Base-by-base conservation (phyloP, 1,140 invertebrate genomes). In the Anastrepha ludens region DNA sequence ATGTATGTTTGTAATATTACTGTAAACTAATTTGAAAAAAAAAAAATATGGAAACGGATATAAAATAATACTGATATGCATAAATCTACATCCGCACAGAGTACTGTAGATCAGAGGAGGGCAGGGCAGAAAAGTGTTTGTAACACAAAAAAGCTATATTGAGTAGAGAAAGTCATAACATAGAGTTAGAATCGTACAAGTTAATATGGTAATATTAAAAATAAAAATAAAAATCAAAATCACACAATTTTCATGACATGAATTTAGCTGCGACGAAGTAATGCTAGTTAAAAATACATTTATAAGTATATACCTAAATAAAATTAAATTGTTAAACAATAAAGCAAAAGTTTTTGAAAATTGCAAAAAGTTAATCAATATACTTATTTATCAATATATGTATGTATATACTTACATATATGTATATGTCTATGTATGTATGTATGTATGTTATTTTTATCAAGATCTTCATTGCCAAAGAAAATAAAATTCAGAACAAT, bases 381-480 rank as follows among this genome's bases (percentile, higher is more conserved):
- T n/a, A n/a, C n/a, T n/a, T n/a, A n/a, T n/a, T n/a, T n/a, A n/a
- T n/a, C n/a, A n/a, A n/a, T n/a, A n/a, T n/a, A n/a, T n/a, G n/a
- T n/a, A n/a, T n/a, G n/a, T n/a, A n/a, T n/a, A n/a, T n/a, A n/a
- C n/a, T n/a, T n/a, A n/a, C n/a, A n/a, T n/a, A n/a, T n/a, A n/a
- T n/a, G n/a, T n/a, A n/a, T n/a, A n/a, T n/a, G n/a, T n/a, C n/a
- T n/a, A n/a, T n/a, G n/a, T n/a, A n/a, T n/a, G n/a, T n/a, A n/a
- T n/a, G n/a, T n/a, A n/a, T n/a, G n/a, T n/a, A n/a, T n/a, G n/a
- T n/a, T n/a, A 67, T n/a, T n/a, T n/a, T n/a, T n/a, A n/a, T 74
- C 11, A 74, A 74, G 11, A 17, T 47, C 67, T 74, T 74, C 41
- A 47, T 47, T 17, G 67, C 67, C 67, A 74, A 74, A 74, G 67